Evolutionary conservation across 2,797 vertebrate species (phyloP).

Genomic region (Parauchenoglanis punctatus): DNA sequence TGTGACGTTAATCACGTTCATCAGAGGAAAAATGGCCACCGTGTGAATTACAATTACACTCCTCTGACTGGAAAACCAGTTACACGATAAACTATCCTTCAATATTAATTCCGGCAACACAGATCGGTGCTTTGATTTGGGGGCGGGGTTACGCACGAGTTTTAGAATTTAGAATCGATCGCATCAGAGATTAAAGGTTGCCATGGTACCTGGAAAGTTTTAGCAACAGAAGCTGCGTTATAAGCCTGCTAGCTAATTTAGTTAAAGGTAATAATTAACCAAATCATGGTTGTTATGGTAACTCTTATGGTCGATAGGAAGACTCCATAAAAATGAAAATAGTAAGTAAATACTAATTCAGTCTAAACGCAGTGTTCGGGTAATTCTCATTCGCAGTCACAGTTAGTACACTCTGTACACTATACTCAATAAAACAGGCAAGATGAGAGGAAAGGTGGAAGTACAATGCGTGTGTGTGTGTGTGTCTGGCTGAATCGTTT

Average conservation of each 20-base stretch:
- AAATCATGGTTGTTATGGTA: not conserved
- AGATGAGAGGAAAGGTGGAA: not conserved
- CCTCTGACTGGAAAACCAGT: not conserved
- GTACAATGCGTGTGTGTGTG: not conserved
- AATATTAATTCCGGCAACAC: not conserved
- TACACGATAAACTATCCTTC: not conserved
- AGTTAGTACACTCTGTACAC: not conserved
- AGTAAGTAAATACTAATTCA: not conserved
- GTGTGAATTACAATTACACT: not conserved
- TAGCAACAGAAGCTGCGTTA: not conserved
- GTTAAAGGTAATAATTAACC: not conserved
- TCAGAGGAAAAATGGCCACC: no score
- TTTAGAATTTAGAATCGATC: not conserved
- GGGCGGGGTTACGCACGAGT: not conserved
- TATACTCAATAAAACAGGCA: not conserved
- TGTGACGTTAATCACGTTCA: no score
- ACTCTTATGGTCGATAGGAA: not conserved
- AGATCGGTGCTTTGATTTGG: not conserved
- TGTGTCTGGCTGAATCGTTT: slow-evolving; percentile 22
- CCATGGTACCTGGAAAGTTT: not conserved
- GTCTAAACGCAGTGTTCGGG: no score
- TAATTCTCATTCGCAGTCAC: no score
- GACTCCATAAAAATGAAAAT: not conserved
- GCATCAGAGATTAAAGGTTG: not conserved
- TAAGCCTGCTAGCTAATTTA: not conserved